phyloP scores from a whole-genome alignment of 2,113 vertebrate species.

The Oenanthe oenanthe region DNA sequence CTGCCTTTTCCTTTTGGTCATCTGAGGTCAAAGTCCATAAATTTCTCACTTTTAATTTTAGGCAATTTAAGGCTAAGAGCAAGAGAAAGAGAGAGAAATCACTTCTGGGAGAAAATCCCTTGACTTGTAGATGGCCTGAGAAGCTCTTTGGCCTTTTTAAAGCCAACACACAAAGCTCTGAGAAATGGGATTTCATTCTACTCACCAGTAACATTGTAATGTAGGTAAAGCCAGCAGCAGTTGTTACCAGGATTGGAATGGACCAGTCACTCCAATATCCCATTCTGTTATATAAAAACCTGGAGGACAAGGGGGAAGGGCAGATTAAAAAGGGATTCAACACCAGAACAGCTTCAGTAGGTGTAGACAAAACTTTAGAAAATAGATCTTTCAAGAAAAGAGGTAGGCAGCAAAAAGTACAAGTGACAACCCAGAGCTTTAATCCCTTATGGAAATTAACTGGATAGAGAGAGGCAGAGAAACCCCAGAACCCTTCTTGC shows the following conservation, averaged over 20 bases:
- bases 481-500: background rate
- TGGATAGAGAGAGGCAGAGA: background rate
- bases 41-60: background rate
- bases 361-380: background rate
- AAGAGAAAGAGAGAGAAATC: background rate
- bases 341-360: background rate
- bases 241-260: conserved; percentile 85
- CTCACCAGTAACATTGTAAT: conserved; percentile 88
- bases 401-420: background rate
- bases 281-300: conserved; percentile 91
- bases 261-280: conserved; percentile 96
- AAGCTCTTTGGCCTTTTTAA: rapidly evolving
- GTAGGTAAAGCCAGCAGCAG: conserved; percentile 88
- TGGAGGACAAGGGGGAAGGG: conserved; percentile 45
- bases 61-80: background rate
- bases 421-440: background rate
- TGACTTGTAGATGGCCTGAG: background rate
- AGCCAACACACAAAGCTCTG: background rate
- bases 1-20: background rate
- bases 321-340: background rate
- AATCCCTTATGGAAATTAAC: background rate
- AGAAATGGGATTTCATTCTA: background rate
- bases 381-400: background rate
- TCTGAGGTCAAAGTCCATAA: background rate
- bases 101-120: background rate